phyloP scores from a whole-genome alignment of 2,113 vertebrate species.

The Andinoacara biseriatus region DNA sequence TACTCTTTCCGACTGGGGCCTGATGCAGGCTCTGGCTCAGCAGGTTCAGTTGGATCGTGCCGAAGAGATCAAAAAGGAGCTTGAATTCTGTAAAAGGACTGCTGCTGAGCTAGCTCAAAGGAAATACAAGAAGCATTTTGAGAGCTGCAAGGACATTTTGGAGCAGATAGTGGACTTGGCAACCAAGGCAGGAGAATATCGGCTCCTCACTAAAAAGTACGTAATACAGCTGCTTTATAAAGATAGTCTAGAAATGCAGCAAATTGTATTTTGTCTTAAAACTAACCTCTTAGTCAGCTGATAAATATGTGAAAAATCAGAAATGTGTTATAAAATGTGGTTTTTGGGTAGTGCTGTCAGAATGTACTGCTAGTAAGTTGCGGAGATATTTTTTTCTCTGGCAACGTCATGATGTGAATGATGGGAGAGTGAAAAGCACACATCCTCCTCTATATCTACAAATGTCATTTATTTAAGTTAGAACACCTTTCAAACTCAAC shows the following conservation, averaged over 20 bases:
- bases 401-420: neutral
- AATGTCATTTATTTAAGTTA: neutral
- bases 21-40: slow-evolving; percentile 83
- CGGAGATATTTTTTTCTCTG: neutral
- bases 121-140: slow-evolving; percentile 84
- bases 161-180: slow-evolving; percentile 88
- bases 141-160: slow-evolving; percentile 82
- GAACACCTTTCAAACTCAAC: neutral
- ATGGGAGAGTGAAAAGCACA: neutral
- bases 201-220: slow-evolving; percentile 86
- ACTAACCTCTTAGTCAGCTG: neutral
- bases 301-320: neutral
- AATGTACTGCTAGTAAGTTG: neutral
- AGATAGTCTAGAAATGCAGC: neutral
- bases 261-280: neutral
- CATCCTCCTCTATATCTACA: neutral
- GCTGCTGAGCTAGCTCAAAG: slow-evolving; percentile 81
- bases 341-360: neutral
- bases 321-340: neutral
- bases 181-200: slow-evolving; percentile 88
- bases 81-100: slow-evolving; percentile 78
- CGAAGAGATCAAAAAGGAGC: slow-evolving; percentile 83
- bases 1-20: slow-evolving; percentile 39
- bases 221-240: slow-evolving; percentile 55
- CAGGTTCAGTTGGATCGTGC: slow-evolving; percentile 83